Conservation (phyloP, 2,113 vertebrate species). For the Amia ocellicauda region DNA sequence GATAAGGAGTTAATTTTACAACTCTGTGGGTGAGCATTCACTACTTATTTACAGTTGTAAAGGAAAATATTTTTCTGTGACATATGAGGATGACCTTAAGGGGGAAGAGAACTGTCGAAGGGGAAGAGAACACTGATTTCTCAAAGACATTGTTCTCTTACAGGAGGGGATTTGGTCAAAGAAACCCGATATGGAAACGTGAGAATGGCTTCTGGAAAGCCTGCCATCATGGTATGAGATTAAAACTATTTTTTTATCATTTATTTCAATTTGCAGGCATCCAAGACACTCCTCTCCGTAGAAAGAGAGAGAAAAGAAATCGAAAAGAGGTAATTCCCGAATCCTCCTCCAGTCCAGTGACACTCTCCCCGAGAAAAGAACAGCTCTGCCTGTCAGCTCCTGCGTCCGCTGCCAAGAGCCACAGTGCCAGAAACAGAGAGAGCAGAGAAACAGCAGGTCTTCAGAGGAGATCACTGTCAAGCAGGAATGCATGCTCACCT, state of each 20-base stretch:
- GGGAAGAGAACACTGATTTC: too few species aligned
- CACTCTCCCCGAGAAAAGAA: neutral
- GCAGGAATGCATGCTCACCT: constrained; percentile 51
- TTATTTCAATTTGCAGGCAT: neutral
- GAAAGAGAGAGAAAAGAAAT: constrained; percentile 21
- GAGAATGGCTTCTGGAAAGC: neutral
- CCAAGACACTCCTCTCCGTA: neutral
- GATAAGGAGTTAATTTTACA: too few species aligned
- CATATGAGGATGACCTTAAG: too few species aligned
- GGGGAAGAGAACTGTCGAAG: too few species aligned
- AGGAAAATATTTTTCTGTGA: too few species aligned
- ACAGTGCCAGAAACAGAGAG: neutral
- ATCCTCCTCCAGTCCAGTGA: neutral
- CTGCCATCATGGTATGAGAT: neutral
- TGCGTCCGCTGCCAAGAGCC: neutral
- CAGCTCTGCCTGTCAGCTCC: constrained; percentile 1
- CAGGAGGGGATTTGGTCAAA: too few species aligned
- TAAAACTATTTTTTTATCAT: neutral
- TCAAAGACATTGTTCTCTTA: too few species aligned
- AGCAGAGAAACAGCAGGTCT: constrained; percentile 15
- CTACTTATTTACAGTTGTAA: too few species aligned
- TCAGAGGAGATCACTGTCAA: constrained; percentile 40
- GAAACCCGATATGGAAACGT: neutral
- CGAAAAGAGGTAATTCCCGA: too few species aligned
- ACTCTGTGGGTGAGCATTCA: too few species aligned